Evolutionary conservation across 1,140 invertebrate genomes (phyloP).

Genomic region (Lepidurus apus): DNA sequence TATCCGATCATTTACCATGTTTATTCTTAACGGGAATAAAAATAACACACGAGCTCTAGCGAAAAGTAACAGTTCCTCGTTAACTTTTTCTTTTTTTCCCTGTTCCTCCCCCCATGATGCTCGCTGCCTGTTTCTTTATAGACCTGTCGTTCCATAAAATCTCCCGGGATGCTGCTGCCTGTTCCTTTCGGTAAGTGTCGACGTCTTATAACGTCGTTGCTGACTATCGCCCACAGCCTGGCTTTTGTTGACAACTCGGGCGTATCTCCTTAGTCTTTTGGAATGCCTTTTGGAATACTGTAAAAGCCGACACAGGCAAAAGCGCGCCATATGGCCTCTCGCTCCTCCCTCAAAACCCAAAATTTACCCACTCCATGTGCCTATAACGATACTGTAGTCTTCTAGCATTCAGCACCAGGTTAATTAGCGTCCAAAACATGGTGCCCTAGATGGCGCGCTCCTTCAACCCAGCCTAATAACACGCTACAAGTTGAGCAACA

Average conservation of each 20-base stretch:
- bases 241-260: background rate
- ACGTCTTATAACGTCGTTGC: background rate
- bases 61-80: background rate
- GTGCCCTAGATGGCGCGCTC: no score
- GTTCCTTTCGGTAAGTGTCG: background rate
- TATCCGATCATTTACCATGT: background rate
- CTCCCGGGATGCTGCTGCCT: background rate
- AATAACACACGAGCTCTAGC: background rate
- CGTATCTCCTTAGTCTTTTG: background rate
- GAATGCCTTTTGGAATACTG: background rate
- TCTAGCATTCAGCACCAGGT: no score
- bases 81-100: background rate
- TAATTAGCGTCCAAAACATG: no score
- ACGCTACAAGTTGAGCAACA: no score
- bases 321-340: no score
- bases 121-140: background rate
- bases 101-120: background rate
- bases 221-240: background rate
- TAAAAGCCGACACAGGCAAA: background rate
- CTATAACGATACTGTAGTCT: no score
- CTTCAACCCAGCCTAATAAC: no score
- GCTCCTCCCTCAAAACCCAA: no score
- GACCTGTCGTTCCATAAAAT: background rate
- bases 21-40: background rate
- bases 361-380: no score